phyloP scores from a whole-genome alignment of 2,888 invertebrate species.

The Bibio marci region DNA sequence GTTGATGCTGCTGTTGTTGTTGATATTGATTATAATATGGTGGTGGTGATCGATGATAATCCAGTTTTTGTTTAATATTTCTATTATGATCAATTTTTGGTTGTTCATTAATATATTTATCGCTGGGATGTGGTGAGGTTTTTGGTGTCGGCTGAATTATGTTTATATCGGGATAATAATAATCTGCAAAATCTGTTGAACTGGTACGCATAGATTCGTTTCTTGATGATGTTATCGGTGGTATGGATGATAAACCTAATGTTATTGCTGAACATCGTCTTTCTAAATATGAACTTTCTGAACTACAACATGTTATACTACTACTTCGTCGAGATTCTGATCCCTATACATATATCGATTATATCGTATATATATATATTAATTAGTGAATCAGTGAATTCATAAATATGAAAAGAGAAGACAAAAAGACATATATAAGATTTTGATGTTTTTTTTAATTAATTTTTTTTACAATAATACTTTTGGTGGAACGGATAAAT shows the following conservation, averaged over 20 bases:
- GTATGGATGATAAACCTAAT: constrained; percentile 46
- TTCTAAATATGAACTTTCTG: constrained; percentile 68
- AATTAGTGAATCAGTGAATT: neutral
- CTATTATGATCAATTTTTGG: constrained; percentile 26
- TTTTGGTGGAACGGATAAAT: constrained; percentile 27
- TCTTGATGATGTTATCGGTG: constrained; percentile 24
- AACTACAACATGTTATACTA: constrained; percentile 71
- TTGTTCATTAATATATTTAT: constrained; percentile 24
- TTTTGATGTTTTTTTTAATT: too few species aligned
- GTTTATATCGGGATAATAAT: constrained; percentile 45
- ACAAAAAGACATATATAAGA: too few species aligned
- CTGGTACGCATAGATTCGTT: constrained; percentile 17
- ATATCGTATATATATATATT: neutral
- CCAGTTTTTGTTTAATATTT: constrained; percentile 12
- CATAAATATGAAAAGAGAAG: neutral
- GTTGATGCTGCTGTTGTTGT: neutral
- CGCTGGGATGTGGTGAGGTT: constrained; percentile 62
- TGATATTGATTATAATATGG: constrained; percentile 4
- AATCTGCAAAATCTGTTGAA: constrained; percentile 29
- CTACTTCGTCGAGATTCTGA: constrained; percentile 46
- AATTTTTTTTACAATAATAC: constrained; percentile 12
- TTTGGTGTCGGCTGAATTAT: constrained; percentile 70
- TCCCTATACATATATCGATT: constrained; percentile 15
- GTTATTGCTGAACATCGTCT: constrained; percentile 64
- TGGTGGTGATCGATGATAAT: constrained; percentile 4